These are phyloP conservation scores for Catagonus wagneri DNA, from an alignment of 2,113 vertebrate genomes.

Conservation along the genomic window DNA sequence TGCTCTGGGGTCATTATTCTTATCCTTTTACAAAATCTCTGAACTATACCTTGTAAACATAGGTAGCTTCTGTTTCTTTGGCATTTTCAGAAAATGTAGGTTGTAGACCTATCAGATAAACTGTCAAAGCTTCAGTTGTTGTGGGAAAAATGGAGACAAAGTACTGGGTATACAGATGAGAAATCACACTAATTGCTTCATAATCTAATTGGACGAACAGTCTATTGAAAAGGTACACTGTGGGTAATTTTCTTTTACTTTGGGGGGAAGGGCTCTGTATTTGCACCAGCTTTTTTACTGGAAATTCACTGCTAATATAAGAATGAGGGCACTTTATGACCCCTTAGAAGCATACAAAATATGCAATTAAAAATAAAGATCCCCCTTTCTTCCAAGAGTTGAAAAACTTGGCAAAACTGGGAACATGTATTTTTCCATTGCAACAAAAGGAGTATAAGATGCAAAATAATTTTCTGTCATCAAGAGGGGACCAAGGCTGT, in stretches of 20 bases:
- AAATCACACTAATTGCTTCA: constrained; percentile 47
- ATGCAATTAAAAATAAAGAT: constrained; percentile 29
- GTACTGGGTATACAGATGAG: constrained; percentile 7
- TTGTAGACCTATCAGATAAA: constrained; percentile 14
- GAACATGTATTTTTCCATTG: background rate
- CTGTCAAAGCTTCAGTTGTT: constrained; percentile 55
- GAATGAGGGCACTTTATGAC: background rate
- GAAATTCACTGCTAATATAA: constrained; percentile 44
- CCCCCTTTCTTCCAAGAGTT: background rate
- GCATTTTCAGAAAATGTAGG: constrained; percentile 58
- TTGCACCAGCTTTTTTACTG: constrained; percentile 40
- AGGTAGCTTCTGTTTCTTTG: constrained; percentile 11
- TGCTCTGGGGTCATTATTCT: background rate
- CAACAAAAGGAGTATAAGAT: background rate
- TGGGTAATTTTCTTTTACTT: constrained; percentile 31
- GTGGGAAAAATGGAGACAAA: constrained; percentile 40
- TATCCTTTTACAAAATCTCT: constrained; percentile 6
- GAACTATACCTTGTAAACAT: background rate
- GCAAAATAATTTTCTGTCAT: constrained; percentile 34
- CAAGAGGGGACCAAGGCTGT: constrained; percentile 43
- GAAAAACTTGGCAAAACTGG: constrained; percentile 25
- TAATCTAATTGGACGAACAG: constrained; percentile 44
- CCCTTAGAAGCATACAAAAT: background rate
- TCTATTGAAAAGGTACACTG: constrained; percentile 40
- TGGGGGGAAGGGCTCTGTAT: background rate